Conservation (phyloP, 2,888 invertebrate genomes). For the Microplitis deprimator region DNA sequence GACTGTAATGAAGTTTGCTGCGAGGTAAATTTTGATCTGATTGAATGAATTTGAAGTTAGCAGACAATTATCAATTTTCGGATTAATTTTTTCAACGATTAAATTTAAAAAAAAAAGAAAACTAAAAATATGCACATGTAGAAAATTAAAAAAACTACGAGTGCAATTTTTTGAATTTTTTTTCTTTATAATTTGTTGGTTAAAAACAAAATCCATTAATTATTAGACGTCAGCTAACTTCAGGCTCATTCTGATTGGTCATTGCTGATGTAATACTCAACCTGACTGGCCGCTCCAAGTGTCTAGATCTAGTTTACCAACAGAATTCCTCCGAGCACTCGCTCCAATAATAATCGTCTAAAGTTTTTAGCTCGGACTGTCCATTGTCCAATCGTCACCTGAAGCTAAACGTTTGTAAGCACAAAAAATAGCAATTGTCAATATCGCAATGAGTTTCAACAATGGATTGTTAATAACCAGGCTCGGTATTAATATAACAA, state of each 20-base stretch:
- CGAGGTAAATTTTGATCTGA: background rate
- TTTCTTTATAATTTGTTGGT: too few species aligned
- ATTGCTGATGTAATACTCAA: background rate
- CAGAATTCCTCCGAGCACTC: background rate
- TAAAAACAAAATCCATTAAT: too few species aligned
- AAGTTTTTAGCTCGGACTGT: conserved; percentile 1
- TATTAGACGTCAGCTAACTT: too few species aligned
- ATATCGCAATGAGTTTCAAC: conserved; percentile 24
- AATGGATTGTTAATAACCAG: conserved; percentile 1
- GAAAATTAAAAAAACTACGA: too few species aligned
- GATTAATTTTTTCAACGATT: too few species aligned
- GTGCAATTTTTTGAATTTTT: too few species aligned
- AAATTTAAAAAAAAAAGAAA: too few species aligned
- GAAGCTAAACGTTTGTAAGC: conserved; percentile 5
- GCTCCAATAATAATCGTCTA: too few species aligned
- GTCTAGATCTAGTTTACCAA: background rate
- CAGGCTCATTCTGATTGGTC: background rate
- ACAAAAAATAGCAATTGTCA: conserved; percentile 18
- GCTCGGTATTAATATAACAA: background rate
- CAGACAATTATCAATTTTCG: too few species aligned
- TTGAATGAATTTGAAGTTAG: too few species aligned
- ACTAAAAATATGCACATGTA: too few species aligned
- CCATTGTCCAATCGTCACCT: conserved; percentile 9
- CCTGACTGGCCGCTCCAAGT: background rate
- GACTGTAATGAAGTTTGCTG: background rate